A percentile compares a stretch with the other conserved stretches of the same genome.
These are phyloP conservation scores for Aphidius gifuensis DNA, from an alignment of 1,140 invertebrate species.

Conservation along the genomic window DNA sequence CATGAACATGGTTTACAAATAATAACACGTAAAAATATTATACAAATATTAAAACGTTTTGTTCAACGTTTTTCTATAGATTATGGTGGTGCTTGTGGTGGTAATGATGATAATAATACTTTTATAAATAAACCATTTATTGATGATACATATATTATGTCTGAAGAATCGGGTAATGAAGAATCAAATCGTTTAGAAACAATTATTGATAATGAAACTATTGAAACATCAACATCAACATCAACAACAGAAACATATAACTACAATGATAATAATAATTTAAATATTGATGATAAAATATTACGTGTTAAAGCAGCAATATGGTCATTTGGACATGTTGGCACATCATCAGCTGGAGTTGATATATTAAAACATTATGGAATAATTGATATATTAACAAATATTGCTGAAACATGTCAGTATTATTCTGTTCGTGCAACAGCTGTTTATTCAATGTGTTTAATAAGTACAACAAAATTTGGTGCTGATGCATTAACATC, in stretches of 20 bases:
- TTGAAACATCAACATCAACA: constrained; percentile 42
- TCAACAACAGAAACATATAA: constrained; percentile 47
- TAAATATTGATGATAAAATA: constrained; percentile 55
- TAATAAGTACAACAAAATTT: constrained; percentile 76
- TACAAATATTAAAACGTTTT: constrained; percentile 44
- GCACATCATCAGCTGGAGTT: constrained; percentile 71
- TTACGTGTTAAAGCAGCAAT: constrained; percentile 81
- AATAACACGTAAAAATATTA: constrained; percentile 53
- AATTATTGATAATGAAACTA: constrained; percentile 46
- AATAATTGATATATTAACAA: constrained; percentile 62
- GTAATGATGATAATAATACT: constrained; percentile 28
- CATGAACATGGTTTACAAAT: constrained; percentile 72
- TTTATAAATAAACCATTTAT: constrained; percentile 24
- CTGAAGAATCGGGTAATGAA: constrained; percentile 37
- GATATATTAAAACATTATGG: constrained; percentile 65
- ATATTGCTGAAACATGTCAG: constrained; percentile 72
- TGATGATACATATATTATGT: constrained; percentile 38
- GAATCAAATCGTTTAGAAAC: constrained; percentile 45
- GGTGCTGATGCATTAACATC: constrained; percentile 73
- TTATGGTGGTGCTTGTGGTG: constrained; percentile 29
- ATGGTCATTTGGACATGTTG: constrained; percentile 85
- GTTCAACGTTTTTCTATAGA: constrained; percentile 46
- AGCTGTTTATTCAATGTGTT: constrained; percentile 81
- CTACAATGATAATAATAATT: constrained; percentile 35
- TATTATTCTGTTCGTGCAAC: constrained; percentile 87